Evolutionary conservation across 2,113 vertebrate genomes (phyloP).

Genomic region (Pungitius pungitius): DNA sequence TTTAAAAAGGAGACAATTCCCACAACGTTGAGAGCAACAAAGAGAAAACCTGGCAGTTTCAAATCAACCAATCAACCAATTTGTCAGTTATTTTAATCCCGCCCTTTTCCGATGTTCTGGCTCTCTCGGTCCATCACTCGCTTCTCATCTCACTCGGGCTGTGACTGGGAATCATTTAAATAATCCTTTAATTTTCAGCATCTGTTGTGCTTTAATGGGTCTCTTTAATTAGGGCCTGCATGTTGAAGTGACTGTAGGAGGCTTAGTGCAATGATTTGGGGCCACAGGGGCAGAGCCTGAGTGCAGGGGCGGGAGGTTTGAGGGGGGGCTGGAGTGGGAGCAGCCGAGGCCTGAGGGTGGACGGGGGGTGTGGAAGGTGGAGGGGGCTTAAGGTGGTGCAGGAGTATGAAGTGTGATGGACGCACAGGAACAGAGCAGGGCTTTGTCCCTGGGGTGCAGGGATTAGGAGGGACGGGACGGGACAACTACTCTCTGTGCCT

Average conservation of each 20-base stretch:
- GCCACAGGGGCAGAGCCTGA: constrained; percentile 34
- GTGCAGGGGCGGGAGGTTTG: constrained; percentile 33
- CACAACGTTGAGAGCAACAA: constrained; percentile 30
- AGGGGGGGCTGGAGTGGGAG: constrained; percentile 33
- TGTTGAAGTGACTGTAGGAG: constrained; percentile 60
- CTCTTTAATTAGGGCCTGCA: constrained; percentile 78
- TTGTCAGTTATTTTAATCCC: constrained; percentile 52
- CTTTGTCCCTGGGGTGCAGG: constrained; percentile 51
- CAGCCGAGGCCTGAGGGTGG: constrained; percentile 7
- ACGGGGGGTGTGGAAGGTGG: constrained; percentile 7
- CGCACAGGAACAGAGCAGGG: constrained; percentile 28
- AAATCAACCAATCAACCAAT: constrained; percentile 33
- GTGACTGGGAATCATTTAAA: constrained; percentile 75
- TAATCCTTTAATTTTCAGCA: constrained; percentile 81
- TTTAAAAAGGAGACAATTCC: constrained; percentile 36
- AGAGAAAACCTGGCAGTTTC: constrained; percentile 30
- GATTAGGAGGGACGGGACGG: constrained; percentile 2
- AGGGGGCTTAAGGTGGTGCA: constrained; percentile 27
- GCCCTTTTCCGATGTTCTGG: constrained; percentile 19
- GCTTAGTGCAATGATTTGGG: constrained; percentile 61
- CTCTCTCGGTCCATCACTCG: constrained; percentile 44
- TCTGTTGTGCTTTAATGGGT: constrained; percentile 77
- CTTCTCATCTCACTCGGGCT: constrained; percentile 60
- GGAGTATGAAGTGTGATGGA: constrained; percentile 32
- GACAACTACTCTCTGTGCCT: constrained; percentile 34